Conservation (phyloP, 2,797 vertebrate genomes). For the Manis crassicaudata region DNA sequence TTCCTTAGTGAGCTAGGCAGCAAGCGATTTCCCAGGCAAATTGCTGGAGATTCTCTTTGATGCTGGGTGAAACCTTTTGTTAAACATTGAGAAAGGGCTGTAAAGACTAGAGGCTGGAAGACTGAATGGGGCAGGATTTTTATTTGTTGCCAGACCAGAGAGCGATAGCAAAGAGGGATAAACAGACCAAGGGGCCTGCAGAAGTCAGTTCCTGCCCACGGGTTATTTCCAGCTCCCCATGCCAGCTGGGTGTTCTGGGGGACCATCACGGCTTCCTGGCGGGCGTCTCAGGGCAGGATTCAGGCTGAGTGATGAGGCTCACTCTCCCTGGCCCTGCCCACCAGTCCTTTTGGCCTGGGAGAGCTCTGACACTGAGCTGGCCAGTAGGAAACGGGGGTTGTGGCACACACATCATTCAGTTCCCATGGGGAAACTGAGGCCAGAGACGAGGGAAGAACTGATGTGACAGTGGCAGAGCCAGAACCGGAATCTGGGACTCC, state of each 20-base stretch:
- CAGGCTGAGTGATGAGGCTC: background rate
- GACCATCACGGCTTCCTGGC: background rate
- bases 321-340: background rate
- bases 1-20: background rate
- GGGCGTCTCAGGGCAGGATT: background rate
- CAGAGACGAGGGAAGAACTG: too few relatives aligned
- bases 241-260: background rate
- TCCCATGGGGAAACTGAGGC: background rate
- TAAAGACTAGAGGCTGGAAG: background rate
- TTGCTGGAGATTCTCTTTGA: background rate
- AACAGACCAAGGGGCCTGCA: background rate
- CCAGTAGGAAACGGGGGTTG: background rate
- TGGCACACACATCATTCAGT: background rate
- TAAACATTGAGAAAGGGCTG: conserved; percentile 14
- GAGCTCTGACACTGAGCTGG: background rate
- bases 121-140: background rate
- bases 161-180: background rate
- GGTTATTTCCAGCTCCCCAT: background rate
- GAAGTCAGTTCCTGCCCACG: background rate
- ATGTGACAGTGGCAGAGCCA: background rate
- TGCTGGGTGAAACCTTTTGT: background rate
- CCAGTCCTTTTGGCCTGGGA: background rate
- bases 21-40: background rate
- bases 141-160: background rate
- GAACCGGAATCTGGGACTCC: background rate